Evolutionary conservation across 1,140 invertebrate genomes (phyloP), one percentile per base, ranked within the genome.

Genomic region (Ceratoteleas bidentatus): DNA sequence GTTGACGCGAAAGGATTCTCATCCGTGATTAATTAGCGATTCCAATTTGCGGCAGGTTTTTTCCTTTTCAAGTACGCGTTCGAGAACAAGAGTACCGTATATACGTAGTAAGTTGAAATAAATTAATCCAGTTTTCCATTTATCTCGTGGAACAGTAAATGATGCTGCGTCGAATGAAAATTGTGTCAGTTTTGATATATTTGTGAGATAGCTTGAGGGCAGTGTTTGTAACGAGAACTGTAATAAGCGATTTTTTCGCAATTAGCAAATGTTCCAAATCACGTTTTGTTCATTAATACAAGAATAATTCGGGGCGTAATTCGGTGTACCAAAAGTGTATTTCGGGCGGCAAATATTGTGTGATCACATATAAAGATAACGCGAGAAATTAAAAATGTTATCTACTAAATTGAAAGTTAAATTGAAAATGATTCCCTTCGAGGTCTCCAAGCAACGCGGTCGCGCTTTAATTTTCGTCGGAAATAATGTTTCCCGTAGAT

Each of bases 341-440:
- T 54, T 8, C 53, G 33, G 32, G 34, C 32, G 10, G n/a, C 16
- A 56, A 14, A 56, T 43, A 43, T 58, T 58, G 40, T 58, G 15
- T 56, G 52, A 56, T 56, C 34, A 56, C 53, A 56, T 56, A 34
- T 56, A 56, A 38, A 56, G 53, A 56, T 56, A 38, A 56, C 33
- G 53, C 13, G 13, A 38, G 53, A 56, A 56, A 58, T 58, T 58
- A 58, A 58, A 43, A 58, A 40, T 43, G 56, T 58, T 58, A 58
- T 58, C 38, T 43, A 43, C 15, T 43, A 58, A 58, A 58, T 58
- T 43, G 38, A 58, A 58, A 58, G 38, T 58, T 58, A 58, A 58
- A 58, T 43, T 24, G 8, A 58, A 58, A 58, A 58, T 58, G 38
- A 43, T 43, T 58, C 43, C 15, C 15, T 43, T 58, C 11, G 56